Evolutionary conservation across 2,888 invertebrate genomes (phyloP).

Genomic region (Sarcophaga carnaria): DNA sequence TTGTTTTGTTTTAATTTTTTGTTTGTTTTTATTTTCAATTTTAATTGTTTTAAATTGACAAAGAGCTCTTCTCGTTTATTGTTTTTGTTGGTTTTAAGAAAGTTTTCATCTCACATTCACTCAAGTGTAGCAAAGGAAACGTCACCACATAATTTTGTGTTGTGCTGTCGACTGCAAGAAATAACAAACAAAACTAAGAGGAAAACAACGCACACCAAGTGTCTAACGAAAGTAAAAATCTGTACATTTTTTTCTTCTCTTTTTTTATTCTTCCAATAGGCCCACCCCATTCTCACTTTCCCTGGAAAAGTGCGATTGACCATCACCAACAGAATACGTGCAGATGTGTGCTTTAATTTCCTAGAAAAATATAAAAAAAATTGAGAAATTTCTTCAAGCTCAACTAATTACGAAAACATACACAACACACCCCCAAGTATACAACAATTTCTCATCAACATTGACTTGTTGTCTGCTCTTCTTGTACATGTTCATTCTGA

Average conservation of each 20-base stretch:
- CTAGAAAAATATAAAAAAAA: too few species aligned
- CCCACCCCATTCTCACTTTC: slow-evolving; percentile 47
- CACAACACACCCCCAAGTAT: too few species aligned
- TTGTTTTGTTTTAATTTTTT: neutral
- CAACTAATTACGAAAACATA: too few species aligned
- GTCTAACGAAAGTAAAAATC: slow-evolving; percentile 58
- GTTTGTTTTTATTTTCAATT: slow-evolving; percentile 7
- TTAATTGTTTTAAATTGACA: slow-evolving; percentile 25
- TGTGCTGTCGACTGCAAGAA: neutral
- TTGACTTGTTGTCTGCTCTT: too few species aligned
- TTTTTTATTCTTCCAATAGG: neutral
- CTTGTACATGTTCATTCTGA: too few species aligned
- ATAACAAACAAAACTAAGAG: neutral
- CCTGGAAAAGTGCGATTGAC: slow-evolving; percentile 21
- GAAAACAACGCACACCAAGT: neutral
- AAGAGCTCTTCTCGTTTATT: slow-evolving; percentile 7
- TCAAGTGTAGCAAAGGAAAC: slow-evolving; percentile 48
- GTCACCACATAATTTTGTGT: slow-evolving; percentile 24
- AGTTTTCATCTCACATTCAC: slow-evolving; percentile 53
- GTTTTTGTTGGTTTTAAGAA: slow-evolving; percentile 44
- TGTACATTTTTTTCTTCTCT: neutral
- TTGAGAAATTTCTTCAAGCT: too few species aligned
- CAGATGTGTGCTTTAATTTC: neutral
- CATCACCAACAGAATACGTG: neutral
- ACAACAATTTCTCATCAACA: too few species aligned